Base-by-base conservation (phyloP, 2,888 invertebrate genomes). In the Pelosia muscerda region DNA sequence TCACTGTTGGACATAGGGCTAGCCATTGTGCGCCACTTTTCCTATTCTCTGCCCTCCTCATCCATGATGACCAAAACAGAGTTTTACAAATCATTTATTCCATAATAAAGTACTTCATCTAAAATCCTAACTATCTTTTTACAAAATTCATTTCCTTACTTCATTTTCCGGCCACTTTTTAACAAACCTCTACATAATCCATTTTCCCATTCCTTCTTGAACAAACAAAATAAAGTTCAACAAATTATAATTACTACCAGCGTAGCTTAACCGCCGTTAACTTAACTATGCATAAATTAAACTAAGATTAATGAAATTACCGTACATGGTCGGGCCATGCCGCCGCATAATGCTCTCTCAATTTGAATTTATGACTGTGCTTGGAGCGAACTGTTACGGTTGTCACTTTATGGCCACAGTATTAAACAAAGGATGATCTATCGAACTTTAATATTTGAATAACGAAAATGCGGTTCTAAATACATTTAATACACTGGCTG, bases 241-340 rank as follows among this genome's bases (percentile, higher is more conserved):
- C 69, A 58, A 72, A 71, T 59, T 70, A 69, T 78, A 77, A 81
- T 79, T 79, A 80, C 73, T 73, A 73, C 66, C 72, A 34, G 66
- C 66, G 60, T 62, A 65, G 77, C 70, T 81, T 74, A 80, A 73
- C 75, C 62, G 31, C 74, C 72, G 79, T 81, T 81, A 78, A 75
- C 73, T 81, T 81, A 82, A 81, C 83, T 77, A 82, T 82, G 85
- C 85, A 86, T 87, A 87, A 84, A 85, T 88, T 86, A 82, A 77
- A 76, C 75, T 81, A 79, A 84, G 86, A 84, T 86, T 85, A 85
- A 85, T 85, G 85, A 85, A 85, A 85, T 86, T 82, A 85, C 85
- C 76, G 82, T 75, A 73, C 74, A 77, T 75, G 77, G 74, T 65
- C 54, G 38, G 70, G 72, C 71, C 85, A 79, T 86, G 86, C 72